Conservation (phyloP, 2,797 vertebrate species). For the Xyrichtys novacula region DNA sequence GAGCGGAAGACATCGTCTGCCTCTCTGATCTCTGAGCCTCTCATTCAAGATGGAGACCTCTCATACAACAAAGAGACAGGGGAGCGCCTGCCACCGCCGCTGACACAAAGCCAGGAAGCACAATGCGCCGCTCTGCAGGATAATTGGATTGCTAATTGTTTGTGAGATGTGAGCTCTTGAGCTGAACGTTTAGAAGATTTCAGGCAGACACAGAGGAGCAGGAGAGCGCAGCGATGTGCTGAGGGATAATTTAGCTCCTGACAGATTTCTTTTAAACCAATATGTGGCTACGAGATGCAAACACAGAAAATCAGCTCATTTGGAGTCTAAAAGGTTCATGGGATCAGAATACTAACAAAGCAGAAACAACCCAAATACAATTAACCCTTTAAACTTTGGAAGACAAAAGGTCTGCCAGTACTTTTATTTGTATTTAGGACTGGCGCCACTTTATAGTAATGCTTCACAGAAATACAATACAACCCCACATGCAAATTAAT, state of each 20-base stretch:
- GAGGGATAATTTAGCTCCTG: slow-evolving; percentile 5
- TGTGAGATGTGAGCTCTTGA: slow-evolving; percentile 34
- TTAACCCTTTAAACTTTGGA: neutral
- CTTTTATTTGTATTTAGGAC: too few relatives aligned
- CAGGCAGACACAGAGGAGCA: slow-evolving; percentile 5
- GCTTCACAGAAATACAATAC: too few relatives aligned
- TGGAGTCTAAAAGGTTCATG: neutral
- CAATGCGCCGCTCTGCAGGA: slow-evolving; percentile 46
- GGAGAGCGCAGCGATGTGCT: neutral
- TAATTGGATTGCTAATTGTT: slow-evolving; percentile 78
- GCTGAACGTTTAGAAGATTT: slow-evolving; percentile 34
- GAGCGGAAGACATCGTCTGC: slow-evolving; percentile 30
- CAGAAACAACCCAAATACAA: neutral
- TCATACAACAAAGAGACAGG: slow-evolving; percentile 43
- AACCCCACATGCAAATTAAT: too few relatives aligned
- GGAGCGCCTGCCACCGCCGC: slow-evolving; percentile 6
- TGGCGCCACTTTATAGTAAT: too few relatives aligned
- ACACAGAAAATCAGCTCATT: slow-evolving; percentile 1
- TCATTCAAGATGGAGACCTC: slow-evolving; percentile 53
- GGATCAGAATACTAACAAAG: neutral
- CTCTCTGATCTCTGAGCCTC: slow-evolving; percentile 61
- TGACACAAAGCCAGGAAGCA: slow-evolving; percentile 51
- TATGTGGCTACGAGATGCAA: neutral
- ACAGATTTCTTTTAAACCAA: slow-evolving; percentile 18
- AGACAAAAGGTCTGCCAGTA: too few relatives aligned